phyloP scores from a whole-genome alignment of 2,888 invertebrate genomes.

The Yponomeuta evonymella region DNA sequence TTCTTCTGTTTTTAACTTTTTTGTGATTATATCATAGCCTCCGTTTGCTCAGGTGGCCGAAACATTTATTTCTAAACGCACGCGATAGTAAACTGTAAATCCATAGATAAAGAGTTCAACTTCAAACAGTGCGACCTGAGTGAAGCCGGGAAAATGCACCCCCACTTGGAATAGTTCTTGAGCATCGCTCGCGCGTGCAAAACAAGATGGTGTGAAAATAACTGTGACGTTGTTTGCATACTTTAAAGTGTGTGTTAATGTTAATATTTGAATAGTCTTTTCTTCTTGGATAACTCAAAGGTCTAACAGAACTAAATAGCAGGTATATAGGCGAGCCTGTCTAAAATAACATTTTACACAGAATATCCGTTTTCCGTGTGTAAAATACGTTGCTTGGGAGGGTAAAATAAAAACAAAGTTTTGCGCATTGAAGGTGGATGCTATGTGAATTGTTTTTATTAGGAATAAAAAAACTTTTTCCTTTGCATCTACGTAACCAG shows the following conservation, averaged over 20 bases:
- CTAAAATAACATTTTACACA: neutral
- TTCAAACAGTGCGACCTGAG: slow-evolving; percentile 29
- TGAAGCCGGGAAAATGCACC: slow-evolving; percentile 58
- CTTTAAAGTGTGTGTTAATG: neutral
- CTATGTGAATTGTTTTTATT: no score
- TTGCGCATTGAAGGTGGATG: no score
- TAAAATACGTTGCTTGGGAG: no score
- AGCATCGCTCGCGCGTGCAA: slow-evolving; percentile 42
- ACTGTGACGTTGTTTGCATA: neutral
- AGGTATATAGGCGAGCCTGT: neutral
- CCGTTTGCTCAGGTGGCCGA: neutral
- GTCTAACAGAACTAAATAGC: neutral
- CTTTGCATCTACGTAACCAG: no score
- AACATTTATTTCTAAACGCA: neutral
- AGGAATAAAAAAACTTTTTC: no score
- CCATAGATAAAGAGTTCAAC: slow-evolving; percentile 30
- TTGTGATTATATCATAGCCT: neutral
- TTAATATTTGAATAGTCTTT: slow-evolving; percentile 4
- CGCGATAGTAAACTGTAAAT: slow-evolving; percentile 29
- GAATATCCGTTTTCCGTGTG: neutral
- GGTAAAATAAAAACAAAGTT: no score
- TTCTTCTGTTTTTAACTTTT: slow-evolving; percentile 24
- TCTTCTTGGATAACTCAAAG: neutral
- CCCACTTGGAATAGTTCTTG: slow-evolving; percentile 54
- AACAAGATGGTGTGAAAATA: slow-evolving; percentile 50